These are phyloP conservation scores for Coremacera marginata DNA, from an alignment of 2,888 invertebrate species.

Conservation along the genomic window DNA sequence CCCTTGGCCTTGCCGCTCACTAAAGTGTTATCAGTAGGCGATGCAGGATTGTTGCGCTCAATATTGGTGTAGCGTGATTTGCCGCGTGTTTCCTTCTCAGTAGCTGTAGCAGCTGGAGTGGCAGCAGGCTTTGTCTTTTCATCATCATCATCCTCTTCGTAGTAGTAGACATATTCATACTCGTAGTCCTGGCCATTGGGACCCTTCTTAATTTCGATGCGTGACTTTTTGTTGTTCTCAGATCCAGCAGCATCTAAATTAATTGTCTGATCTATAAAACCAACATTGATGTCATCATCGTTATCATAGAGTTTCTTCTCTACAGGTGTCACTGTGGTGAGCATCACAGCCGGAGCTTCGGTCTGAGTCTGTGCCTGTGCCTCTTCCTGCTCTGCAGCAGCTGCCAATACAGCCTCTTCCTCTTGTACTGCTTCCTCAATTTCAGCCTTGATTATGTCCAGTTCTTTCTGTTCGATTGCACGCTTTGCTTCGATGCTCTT, in stretches of 20 bases:
- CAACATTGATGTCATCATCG: slow-evolving; percentile 57
- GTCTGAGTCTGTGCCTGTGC: slow-evolving; percentile 43
- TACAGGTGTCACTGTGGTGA: slow-evolving; percentile 58
- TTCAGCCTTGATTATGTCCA: slow-evolving; percentile 59
- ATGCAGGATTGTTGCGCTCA: slow-evolving; percentile 67
- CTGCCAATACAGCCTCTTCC: slow-evolving; percentile 38
- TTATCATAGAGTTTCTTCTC: slow-evolving; percentile 51
- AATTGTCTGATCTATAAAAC: slow-evolving; percentile 70
- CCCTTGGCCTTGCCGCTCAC: slow-evolving; percentile 74
- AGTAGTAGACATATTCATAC: slow-evolving; percentile 92
- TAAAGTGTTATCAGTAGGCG: slow-evolving; percentile 74
- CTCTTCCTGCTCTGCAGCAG: neutral
- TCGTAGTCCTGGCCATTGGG: slow-evolving; percentile 92
- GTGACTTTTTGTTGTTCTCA: slow-evolving; percentile 78
- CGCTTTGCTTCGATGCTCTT: slow-evolving; percentile 71
- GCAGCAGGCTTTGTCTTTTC: slow-evolving; percentile 48
- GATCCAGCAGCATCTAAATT: slow-evolving; percentile 76
- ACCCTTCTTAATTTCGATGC: slow-evolving; percentile 87
- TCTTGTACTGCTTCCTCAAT: slow-evolving; percentile 51
- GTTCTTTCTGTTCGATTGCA: slow-evolving; percentile 64
- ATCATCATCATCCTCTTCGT: slow-evolving; percentile 81
- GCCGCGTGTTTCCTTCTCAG: slow-evolving; percentile 69
- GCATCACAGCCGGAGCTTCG: slow-evolving; percentile 50
- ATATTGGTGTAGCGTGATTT: slow-evolving; percentile 69
- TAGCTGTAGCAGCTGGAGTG: slow-evolving; percentile 60